Conservation (phyloP, 2,797 vertebrate genomes). For the Luscinia luscinia region DNA sequence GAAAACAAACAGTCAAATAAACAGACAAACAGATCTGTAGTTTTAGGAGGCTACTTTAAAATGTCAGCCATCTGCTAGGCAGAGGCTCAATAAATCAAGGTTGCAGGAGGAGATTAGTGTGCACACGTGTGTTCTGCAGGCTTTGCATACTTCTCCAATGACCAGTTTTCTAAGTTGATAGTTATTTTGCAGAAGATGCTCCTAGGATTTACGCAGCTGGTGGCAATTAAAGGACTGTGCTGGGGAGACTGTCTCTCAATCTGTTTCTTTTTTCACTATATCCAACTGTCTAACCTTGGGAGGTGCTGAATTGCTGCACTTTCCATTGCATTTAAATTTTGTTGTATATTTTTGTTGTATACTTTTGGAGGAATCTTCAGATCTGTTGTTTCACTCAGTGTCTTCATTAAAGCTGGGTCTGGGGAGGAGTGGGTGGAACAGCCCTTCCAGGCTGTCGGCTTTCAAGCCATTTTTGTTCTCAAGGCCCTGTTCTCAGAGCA, state of each 20-base stretch:
- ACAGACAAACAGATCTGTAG: not conserved
- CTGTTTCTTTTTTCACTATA: not conserved
- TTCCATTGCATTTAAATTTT: not conserved
- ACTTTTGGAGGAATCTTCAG: not conserved
- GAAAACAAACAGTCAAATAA: constrained; percentile 14
- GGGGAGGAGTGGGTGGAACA: not conserved
- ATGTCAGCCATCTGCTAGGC: constrained; percentile 70
- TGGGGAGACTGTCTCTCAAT: constrained; percentile 1
- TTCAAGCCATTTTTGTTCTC: not conserved
- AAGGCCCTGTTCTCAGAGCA: not conserved
- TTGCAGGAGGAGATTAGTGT: constrained; percentile 3
- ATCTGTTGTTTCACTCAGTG: not conserved
- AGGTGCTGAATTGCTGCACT: not conserved
- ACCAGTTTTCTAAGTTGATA: constrained; percentile 67
- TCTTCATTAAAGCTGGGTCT: fast-evolving
- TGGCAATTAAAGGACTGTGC: constrained; percentile 67
- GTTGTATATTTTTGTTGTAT: not conserved
- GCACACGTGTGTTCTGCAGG: constrained; percentile 56
- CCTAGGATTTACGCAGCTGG: constrained; percentile 71
- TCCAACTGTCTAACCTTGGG: not conserved
- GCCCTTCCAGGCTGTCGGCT: not conserved
- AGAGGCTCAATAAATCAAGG: constrained; percentile 69
- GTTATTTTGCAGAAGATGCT: constrained; percentile 75
- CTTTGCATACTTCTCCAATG: constrained; percentile 73
- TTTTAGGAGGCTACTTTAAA: constrained; percentile 53